Evolutionary conservation across 2,888 invertebrate genomes (phyloP), one percentile per base, ranked within the genome.

Genomic region (Andrena fulva): DNA sequence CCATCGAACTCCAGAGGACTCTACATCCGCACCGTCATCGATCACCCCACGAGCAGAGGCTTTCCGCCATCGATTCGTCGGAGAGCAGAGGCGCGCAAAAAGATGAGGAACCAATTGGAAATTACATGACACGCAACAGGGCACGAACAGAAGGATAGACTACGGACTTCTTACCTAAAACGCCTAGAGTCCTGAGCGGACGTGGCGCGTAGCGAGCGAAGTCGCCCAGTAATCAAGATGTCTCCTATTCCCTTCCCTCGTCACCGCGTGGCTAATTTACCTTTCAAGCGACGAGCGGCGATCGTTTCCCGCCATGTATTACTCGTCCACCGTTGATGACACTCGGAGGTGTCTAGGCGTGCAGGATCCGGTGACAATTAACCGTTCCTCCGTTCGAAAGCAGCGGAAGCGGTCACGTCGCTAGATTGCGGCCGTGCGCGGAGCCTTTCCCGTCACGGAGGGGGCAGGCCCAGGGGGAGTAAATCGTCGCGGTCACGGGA

Each of bases 401-500:
- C 69, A 80, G 80, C 88, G 88, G 88, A 88, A 88, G 80, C 78
- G 66, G 77, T 52, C 59, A 70, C 62, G 27, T 81, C 77, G 80
- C 60, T 72, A 82, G 85, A 79, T 79, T 76, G 59, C 68, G 48
- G 76, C 42, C 75, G 20, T 6, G 31, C 77, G 63, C 72, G 67
- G 68, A 63, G 50, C 73, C 81, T 87, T 85, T 82, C 77, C 62
- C 82, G 80, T 87, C 84, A 85, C 85, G 81, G 66, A 75, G 69
- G 77, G 60, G 77, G 56, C 31, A 62, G 50, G 29, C n/a, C 66
- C 67, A 84, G 76, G 78, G 82, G 84, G 82, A 85, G 83, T 80
- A 85, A 90, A 90, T 88, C 85, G 89, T 85, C 87, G 82, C 83
- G 85, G 88, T 86, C 86, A 87, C 79, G 82, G 67, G 84, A 86